phyloP scores from a whole-genome alignment of 2,797 vertebrate genomes.

The Echiichthys vipera region DNA sequence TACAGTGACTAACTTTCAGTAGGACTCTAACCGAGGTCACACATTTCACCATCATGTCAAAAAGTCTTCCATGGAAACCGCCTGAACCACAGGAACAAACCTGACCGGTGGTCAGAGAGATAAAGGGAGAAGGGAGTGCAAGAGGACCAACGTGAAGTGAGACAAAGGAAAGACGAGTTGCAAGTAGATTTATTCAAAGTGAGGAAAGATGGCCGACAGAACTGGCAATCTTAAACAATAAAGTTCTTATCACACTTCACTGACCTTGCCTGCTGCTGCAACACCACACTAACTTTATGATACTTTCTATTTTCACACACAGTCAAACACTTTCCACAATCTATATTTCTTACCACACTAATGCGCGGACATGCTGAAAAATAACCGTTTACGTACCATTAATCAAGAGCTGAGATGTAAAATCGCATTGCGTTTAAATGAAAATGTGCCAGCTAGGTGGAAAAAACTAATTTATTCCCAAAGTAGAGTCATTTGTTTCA shows the following conservation, averaged over 20 bases:
- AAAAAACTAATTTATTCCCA: constrained; percentile 44
- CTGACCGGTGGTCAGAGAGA: background rate
- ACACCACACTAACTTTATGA: constrained; percentile 64
- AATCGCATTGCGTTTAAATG: constrained; percentile 32
- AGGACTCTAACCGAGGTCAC: background rate
- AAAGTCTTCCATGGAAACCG: background rate
- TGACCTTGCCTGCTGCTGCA: constrained; percentile 26
- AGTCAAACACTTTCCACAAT: constrained; percentile 50
- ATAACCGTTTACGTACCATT: constrained; percentile 39
- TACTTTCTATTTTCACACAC: constrained; percentile 66
- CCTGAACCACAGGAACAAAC: background rate
- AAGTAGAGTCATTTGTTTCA: constrained; percentile 34
- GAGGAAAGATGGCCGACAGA: constrained; percentile 25
- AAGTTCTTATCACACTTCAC: constrained; percentile 35
- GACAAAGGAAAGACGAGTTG: background rate
- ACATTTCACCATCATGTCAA: background rate
- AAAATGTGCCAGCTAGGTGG: constrained; percentile 19
- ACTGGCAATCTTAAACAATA: constrained; percentile 16
- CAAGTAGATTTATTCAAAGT: background rate
- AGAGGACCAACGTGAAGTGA: background rate
- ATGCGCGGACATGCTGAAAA: constrained; percentile 32
- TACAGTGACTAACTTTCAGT: background rate
- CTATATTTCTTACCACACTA: constrained; percentile 43
- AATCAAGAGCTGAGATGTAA: constrained; percentile 54
- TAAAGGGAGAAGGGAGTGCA: background rate